A percentile compares a stretch with the other conserved stretches of the same genome.
phyloP scores from a whole-genome alignment of 2,113 vertebrate genomes.

The Tretioscincus oriximinensis region DNA sequence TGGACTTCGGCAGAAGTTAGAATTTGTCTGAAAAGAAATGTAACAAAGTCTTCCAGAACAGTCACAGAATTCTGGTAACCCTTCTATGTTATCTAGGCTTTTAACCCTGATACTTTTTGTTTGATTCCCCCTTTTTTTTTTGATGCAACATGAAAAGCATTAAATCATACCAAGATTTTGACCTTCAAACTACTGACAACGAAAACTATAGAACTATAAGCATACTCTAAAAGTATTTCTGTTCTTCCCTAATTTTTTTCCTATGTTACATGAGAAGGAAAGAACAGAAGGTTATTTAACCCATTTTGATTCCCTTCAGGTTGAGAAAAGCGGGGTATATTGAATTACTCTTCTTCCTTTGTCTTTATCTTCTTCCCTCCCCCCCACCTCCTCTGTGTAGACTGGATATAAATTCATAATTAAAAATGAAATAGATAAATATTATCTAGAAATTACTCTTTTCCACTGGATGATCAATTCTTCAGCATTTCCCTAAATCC shows the following conservation, averaged over 20 bases:
- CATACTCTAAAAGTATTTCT: slow-evolving; percentile 19
- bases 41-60: slow-evolving; percentile 30
- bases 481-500: too few species aligned
- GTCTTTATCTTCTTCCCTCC: too few species aligned
- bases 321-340: too few species aligned
- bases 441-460: too few species aligned
- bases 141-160: slow-evolving; percentile 45
- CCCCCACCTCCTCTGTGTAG: too few species aligned
- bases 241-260: slow-evolving; percentile 35
- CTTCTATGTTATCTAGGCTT: slow-evolving; percentile 43
- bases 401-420: too few species aligned
- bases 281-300: too few species aligned
- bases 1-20: slow-evolving; percentile 28
- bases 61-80: slow-evolving; percentile 41
- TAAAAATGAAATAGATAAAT: too few species aligned
- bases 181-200: slow-evolving; percentile 39
- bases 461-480: too few species aligned
- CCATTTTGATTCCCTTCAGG: too few species aligned
- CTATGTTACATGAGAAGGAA: slow-evolving; percentile 1
- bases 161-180: slow-evolving; percentile 44
- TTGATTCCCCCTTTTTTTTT: background rate
- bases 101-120: slow-evolving; percentile 39
- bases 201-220: slow-evolving; percentile 42
- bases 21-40: slow-evolving; percentile 38
- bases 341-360: too few species aligned